Evolutionary conservation across 1,140 invertebrate genomes (phyloP), one percentile per base, ranked within the genome.

Genomic region (Melitaea cinxia): DNA sequence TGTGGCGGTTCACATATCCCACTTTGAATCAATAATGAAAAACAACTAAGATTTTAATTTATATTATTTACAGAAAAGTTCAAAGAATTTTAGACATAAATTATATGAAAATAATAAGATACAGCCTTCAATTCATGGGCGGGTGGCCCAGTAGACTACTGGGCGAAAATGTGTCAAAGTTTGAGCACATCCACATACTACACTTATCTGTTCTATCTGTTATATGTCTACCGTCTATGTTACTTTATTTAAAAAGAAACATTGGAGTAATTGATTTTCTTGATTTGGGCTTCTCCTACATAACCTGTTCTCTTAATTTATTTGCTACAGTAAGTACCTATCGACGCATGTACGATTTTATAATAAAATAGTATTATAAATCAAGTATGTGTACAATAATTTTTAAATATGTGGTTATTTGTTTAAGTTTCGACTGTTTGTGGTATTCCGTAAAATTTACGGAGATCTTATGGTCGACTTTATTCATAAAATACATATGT

Each of bases 261-360:
- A 5, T 33, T 39, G 53, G 24, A n/a, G 14, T 53, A 19, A 54
- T 72, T 19, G 33, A 49, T 14, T 69, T 70, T 52, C 54, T 70
- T 6, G 68, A 70, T 23, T 49, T 78, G 28, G 76, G 73, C 21
- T 71, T 73, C 10, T 66, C 65, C 4, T 78, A 76, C 23, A 70
- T 78, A 17, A 76, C 76, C 1, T 58, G 68, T 0, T 58, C 70
- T 26, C 73, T 78, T 65, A 72, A 67, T 56, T 23, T 39, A 15
- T 45, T 73, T 35, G 59, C 60, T 9, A 7, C 62, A 4, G 75
- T 77, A 57, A 69, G 75, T 72, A 61, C 53, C 14, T 19, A 15
- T 4, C 37, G 2, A n/a, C n/a, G n/a, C n/a, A n/a, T n/a, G n/a
- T n/a, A n/a, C n/a, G 24, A 26, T 4, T 26, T 26, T 26, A 26